Evolutionary conservation across 2,888 invertebrate genomes (phyloP).

Genomic region (Petrophora chlorosata): DNA sequence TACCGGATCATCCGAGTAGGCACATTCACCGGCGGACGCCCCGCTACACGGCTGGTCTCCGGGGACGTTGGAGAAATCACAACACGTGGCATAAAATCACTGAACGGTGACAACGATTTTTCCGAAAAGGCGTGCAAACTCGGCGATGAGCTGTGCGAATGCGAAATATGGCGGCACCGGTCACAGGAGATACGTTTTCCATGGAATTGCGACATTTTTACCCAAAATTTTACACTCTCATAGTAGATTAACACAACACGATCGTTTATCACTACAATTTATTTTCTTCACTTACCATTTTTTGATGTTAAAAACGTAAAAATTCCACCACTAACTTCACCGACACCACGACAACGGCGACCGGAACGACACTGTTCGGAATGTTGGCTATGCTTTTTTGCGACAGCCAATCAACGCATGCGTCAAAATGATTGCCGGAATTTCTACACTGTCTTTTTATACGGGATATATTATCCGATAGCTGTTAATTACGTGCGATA

Average conservation of each 20-base stretch:
- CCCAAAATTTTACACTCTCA: conserved; percentile 48
- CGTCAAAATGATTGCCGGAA: conserved; percentile 69
- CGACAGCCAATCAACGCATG: conserved; percentile 79
- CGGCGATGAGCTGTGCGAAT: conserved; percentile 74
- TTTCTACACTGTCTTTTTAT: conserved; percentile 56
- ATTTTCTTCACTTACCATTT: conserved; percentile 81
- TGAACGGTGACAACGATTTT: conserved; percentile 78
- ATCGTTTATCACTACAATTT: conserved; percentile 64
- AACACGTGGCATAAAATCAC: conserved; percentile 82
- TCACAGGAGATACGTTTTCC: conserved; percentile 57
- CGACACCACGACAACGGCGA: conserved; percentile 80
- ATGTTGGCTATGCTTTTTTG: conserved; percentile 75
- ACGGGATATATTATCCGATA: background rate
- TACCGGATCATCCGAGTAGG: conserved; percentile 57
- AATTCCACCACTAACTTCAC: conserved; percentile 80
- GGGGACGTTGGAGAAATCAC: conserved; percentile 55
- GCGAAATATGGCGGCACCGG: conserved; percentile 84
- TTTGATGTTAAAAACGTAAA: conserved; percentile 82
- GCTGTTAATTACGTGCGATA: background rate
- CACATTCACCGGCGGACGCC: conserved; percentile 43
- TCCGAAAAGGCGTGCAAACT: conserved; percentile 80
- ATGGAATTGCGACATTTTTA: conserved; percentile 59
- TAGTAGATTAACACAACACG: conserved; percentile 58
- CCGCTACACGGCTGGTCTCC: conserved; percentile 35
- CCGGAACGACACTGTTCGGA: conserved; percentile 80